Conservation (phyloP, 1,140 invertebrate genomes). For the Pollicipes pollicipes region DNA sequence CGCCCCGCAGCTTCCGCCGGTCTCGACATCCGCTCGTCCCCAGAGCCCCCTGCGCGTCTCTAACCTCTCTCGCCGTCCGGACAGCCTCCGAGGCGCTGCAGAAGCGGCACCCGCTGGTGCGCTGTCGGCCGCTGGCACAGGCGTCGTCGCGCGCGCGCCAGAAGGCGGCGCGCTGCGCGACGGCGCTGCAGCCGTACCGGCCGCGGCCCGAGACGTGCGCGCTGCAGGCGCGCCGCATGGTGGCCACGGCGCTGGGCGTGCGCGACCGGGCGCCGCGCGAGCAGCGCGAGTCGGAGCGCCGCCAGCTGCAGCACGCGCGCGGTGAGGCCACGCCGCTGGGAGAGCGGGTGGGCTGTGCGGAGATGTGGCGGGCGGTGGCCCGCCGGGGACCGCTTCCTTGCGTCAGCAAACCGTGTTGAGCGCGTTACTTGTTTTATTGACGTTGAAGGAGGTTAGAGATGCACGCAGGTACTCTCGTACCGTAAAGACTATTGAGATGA, state of each 20-base stretch:
- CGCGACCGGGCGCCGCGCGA: conserved; percentile 50
- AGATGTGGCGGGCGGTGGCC: too few relatives aligned
- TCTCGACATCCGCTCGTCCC: too few relatives aligned
- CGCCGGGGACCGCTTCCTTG: too few relatives aligned
- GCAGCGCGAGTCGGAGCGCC: conserved; percentile 56
- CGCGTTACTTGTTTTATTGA: too few relatives aligned
- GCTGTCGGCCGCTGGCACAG: conserved; percentile 54
- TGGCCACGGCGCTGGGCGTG: conserved; percentile 68
- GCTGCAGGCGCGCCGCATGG: conserved; percentile 56
- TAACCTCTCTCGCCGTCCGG: conserved; percentile 21
- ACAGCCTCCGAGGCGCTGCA: conserved; percentile 60
- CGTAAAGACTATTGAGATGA: too few relatives aligned
- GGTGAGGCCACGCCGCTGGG: conserved; percentile 33
- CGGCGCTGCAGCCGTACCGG: conserved; percentile 43
- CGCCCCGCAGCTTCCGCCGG: too few relatives aligned
- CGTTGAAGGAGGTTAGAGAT: too few relatives aligned
- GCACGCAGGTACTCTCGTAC: too few relatives aligned
- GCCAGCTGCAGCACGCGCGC: conserved; percentile 60
- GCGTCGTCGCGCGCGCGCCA: conserved; percentile 57
- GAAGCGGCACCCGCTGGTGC: conserved; percentile 50
- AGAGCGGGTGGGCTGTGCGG: too few relatives aligned
- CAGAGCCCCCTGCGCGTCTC: too few relatives aligned
- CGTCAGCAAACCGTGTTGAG: too few relatives aligned
- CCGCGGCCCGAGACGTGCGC: conserved; percentile 68
- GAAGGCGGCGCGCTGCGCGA: conserved; percentile 53